Base-by-base conservation (phyloP, 2,113 vertebrate species). In the Riparia riparia region DNA sequence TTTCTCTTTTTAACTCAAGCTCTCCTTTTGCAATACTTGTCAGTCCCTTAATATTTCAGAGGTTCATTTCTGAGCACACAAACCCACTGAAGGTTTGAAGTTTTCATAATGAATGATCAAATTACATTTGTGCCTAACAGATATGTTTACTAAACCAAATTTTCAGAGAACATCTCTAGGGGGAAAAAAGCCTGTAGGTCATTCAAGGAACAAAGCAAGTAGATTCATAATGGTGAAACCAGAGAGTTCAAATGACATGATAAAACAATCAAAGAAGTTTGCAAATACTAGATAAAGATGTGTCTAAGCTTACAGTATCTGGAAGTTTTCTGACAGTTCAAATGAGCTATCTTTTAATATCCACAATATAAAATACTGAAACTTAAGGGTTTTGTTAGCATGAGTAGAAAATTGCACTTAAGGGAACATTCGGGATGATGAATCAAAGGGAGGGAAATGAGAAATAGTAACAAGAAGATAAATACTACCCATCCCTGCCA, bases 141-240 rank as follows among this genome's bases (percentile, higher is more conserved):
- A 16, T 45, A 37, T 4, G 1, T 44, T 81, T 64, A 44, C 54
- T 79, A 91, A 85, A 82, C 5, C 10, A 68, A 44, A 82, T 31
- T 76, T 79, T 79, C 61, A 71, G 19, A 42, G 13, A 41, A n/a
- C 3, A 49, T 6, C 4, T 77, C 45, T 60, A 17, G 45, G 4
- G 9, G 2, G 4, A 7, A 83, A 47, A 6, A 0, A 0, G 0
- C 1, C 58, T 26, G 2, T 15, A 37, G 31, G 53, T 76, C 61
- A 60, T 10, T 79, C 16, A 37, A 69, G 37, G 90, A 91, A 58
- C 25, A 60, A 71, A 84, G 6, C 7, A 65, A 60, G 28, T 28
- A 47, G n/a, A 64, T 20, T 42, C 3, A 37, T 18, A 88, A 71
- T 5, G 1, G 11, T 64, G 32, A 76, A 91, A 89, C 2, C 17